Base-by-base conservation (phyloP, 2,113 vertebrate genomes). In the Desmodus rotundus region DNA sequence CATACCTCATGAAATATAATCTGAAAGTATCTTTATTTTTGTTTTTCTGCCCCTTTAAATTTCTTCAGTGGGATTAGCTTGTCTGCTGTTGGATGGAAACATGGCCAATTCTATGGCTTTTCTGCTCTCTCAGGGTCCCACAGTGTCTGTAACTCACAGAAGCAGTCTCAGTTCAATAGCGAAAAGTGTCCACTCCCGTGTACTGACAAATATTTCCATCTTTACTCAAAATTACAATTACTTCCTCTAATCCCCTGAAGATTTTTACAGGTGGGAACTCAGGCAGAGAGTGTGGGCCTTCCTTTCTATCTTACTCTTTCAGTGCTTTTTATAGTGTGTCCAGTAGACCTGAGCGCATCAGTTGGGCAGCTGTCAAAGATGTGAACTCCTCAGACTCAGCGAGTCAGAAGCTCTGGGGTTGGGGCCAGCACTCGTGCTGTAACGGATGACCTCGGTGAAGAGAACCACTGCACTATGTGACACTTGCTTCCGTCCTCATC, bases 1-100 rank as follows among this genome's bases (percentile, higher is more conserved):
- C 28, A 76, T 20, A 82, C 0, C 24, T 81, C 38, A 61, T 85
- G 38, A 22, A 9, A 94, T 87, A 50, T 76, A 87, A 31, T 31
- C 50, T 90, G 43, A 91, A 91, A 84, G 15, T 1, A 3, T 76
- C 45, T 87, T 89, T 63, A 54, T 67, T 95, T 89, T 95, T 95
- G 19, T 78, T 92, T 95, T n/a, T 87, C 7, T 95, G 7, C 1
- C 10, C 2, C 16, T 94, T 91, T 74, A 84, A 70, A 85, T 96
- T 88, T 90, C 50, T 76, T 45, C 26, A 93, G 12, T 52, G 19
- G 24, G 8, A 0, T 36, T 73, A 90, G 38, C 11, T 93, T 76
- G 12, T 47, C 43, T 92, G 19, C 36, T 78, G 13, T 45, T 76
- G 43, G 54, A 56, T 38, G 14, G 45, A 94, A 61, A 78, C 16